Conservation (phyloP, 2,113 vertebrate genomes). For the Alectura lathami region DNA sequence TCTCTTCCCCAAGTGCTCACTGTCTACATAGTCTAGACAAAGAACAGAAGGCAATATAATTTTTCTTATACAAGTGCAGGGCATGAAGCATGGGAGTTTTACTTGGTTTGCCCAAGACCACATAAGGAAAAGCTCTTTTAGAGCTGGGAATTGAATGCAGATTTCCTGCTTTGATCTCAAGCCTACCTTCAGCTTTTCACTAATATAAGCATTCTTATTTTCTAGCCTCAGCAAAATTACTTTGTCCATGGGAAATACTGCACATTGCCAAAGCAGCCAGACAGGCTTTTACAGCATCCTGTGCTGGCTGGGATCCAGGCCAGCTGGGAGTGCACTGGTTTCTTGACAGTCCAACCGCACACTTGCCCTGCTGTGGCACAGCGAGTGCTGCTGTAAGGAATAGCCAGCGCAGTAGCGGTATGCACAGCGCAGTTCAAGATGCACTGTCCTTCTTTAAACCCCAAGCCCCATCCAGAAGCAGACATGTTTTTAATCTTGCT, state of each 20-base stretch:
- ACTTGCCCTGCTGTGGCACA: neutral
- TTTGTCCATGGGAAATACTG: neutral
- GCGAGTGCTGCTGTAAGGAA: neutral
- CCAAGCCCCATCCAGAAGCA: neutral
- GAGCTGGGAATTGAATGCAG: neutral
- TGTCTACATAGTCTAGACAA: neutral
- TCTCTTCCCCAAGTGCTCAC: neutral
- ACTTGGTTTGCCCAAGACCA: neutral
- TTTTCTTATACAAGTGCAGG: neutral
- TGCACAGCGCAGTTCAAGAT: neutral
- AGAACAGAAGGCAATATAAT: neutral
- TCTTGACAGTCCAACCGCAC: neutral
- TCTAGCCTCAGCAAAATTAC: neutral
- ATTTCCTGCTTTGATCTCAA: slow-evolving; percentile 17
- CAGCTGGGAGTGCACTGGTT: neutral
- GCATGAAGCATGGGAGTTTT: neutral
- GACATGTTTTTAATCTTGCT: neutral
- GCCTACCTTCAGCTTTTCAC: neutral
- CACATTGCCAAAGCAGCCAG: neutral
- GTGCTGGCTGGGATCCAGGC: neutral
- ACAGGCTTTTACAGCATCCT: neutral
- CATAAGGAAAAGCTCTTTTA: neutral
- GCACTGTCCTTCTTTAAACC: neutral
- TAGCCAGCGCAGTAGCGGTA: fast-evolving
- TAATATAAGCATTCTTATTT: neutral